Base-by-base conservation (phyloP, 1,140 invertebrate genomes). In the Neotoxoptera formosana region DNA sequence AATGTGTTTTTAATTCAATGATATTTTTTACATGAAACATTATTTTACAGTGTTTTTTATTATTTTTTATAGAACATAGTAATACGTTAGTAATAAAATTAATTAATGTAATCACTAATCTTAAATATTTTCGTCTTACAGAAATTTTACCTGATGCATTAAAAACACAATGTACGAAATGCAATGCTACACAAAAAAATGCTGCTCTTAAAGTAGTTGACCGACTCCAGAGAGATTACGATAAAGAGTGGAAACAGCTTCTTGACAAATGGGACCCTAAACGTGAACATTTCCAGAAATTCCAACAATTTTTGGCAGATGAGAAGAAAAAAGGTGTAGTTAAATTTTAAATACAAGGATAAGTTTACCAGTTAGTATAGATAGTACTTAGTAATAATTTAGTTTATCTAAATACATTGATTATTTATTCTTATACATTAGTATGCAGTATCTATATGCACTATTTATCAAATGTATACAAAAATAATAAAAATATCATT, bases 111-210 rank as follows among this genome's bases (percentile, higher is more conserved):
- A 87, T 36, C 0, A 88, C 8, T 91, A 21, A 76, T 47, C 14
- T n/a, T 47, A 45, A 76, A 76, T 67, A 76, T n/a, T 93, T 81
- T 67, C 45, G n/a, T 51, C 86, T 83, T 76, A 34, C 86, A 94
- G 94, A 91, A 86, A 93, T 93, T 90, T 81, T 94, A 60, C 94
- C 94, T 6, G 96, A 97, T 53, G 97, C 96, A 0, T 94, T 97
- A 20, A 95, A 96, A 94, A 97, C 96, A 1, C 96, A 96, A 14
- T 97, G 97, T 94, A 94, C 93, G 23, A 97, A 97, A 95, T 97
- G 97, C 93, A 96, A 95, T 51, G 95, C 96, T 8, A 95, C 95
- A 41, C 97, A 97, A 94, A 95, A 95, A 67, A 94, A 95, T 2
- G 95, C 95, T 30, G 95, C 96, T 0, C 95, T 96, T 1, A 93